Percentiles rank a stretch among this genome's conserved stretches.
Evolutionary conservation across 2,797 vertebrate genomes (phyloP).

Genomic region (Sphenodon punctatus): DNA sequence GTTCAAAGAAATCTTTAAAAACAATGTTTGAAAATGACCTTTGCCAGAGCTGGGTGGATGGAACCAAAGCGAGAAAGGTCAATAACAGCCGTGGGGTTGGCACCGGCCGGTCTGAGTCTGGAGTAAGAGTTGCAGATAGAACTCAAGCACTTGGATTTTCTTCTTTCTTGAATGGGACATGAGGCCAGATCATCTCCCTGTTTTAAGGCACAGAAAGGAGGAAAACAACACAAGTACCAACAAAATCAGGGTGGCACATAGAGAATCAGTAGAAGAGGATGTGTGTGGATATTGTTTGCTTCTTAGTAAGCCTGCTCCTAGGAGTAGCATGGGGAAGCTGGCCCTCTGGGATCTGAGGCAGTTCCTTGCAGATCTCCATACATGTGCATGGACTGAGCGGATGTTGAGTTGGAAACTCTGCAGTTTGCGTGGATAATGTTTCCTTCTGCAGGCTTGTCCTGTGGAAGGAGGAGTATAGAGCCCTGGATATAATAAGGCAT

Average conservation of each 20-base stretch:
- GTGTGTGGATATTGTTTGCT: accelerated
- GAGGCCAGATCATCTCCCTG: neutral
- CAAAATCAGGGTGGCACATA: neutral
- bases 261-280: neutral
- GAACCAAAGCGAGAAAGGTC: neutral
- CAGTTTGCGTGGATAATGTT: neutral
- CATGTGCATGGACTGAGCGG: neutral
- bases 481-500: neutral
- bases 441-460: accelerated
- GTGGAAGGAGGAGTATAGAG: neutral
- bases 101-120: neutral
- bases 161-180: neutral
- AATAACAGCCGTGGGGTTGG: neutral
- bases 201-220: slow-evolving; percentile 8
- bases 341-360: neutral
- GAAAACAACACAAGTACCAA: neutral
- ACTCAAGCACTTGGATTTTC: neutral
- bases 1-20: slow-evolving; percentile 12
- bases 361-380: neutral
- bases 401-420: neutral
- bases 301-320: neutral
- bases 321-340: neutral
- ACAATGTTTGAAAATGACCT: slow-evolving; percentile 20
- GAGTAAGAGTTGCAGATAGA: neutral
- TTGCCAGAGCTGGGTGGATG: neutral